Percentiles rank a stretch among this genome's conserved stretches.
Evolutionary conservation across 2,113 vertebrate genomes (phyloP).

Genomic region (Myocastor coypus): DNA sequence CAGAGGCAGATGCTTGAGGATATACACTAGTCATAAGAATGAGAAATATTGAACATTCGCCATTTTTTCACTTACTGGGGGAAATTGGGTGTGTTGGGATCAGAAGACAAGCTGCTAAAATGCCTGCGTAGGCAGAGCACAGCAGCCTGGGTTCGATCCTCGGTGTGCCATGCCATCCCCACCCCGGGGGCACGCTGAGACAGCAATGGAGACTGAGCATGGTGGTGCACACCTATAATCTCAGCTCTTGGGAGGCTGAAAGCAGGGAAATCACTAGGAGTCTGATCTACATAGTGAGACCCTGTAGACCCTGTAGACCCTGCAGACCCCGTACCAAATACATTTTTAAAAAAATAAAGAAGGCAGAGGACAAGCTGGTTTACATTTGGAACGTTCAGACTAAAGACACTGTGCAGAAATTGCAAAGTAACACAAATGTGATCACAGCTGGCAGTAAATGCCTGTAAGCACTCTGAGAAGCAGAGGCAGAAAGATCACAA

Average conservation of each 20-base stretch:
- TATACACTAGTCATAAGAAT: conserved; percentile 98
- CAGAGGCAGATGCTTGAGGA: conserved; percentile 99
- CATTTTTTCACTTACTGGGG: conserved; percentile 97
- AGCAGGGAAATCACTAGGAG: too few species aligned
- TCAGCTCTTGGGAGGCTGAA: too few species aligned
- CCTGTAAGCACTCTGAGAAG: background rate
- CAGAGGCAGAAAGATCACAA: background rate
- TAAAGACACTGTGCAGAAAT: conserved; percentile 99
- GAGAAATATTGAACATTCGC: conserved; percentile 99
- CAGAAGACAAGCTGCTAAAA: conserved; percentile 94
- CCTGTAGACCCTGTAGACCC: too few species aligned
- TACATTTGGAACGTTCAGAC: conserved; percentile 99
- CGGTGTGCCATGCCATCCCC: too few species aligned
- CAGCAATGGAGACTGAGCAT: too few species aligned
- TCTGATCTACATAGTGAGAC: too few species aligned
- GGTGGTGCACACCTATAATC: too few species aligned
- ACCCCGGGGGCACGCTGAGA: too few species aligned
- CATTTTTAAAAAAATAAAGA: too few species aligned
- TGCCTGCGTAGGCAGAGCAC: too few species aligned
- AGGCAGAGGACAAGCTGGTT: conserved; percentile 95
- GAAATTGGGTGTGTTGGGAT: conserved; percentile 99
- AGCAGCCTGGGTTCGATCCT: too few species aligned
- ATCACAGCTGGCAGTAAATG: conserved; percentile 86
- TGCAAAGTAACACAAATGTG: conserved; percentile 98
- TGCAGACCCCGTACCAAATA: too few species aligned